Percentiles rank a stretch among this genome's conserved stretches.
Conservation (phyloP, 2,888 invertebrate genomes). For the Lordiphosa fenestrarum region DNA sequence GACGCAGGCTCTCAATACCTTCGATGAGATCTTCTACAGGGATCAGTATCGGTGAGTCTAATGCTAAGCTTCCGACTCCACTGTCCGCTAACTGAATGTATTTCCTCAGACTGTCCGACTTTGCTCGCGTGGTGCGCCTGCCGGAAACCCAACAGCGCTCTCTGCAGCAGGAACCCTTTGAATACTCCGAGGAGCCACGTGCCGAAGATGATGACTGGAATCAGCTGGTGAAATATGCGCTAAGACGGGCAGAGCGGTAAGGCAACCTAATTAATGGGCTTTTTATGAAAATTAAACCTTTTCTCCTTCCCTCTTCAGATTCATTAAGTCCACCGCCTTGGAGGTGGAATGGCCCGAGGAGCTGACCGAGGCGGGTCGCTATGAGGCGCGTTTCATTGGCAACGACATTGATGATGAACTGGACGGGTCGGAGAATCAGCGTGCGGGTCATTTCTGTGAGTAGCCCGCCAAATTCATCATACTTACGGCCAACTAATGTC, state of each 20-base stretch:
- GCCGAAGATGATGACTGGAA: conserved; percentile 91
- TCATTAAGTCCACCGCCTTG: conserved; percentile 88
- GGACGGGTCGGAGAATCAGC: conserved; percentile 90
- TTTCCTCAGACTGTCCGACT: conserved; percentile 83
- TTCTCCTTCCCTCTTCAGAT: conserved; percentile 80
- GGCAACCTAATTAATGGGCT: conserved; percentile 49
- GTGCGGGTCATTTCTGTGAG: conserved; percentile 88
- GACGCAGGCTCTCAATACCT: conserved; percentile 87
- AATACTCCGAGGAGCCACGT: conserved; percentile 86
- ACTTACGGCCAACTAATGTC: neutral
- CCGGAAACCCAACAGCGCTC: conserved; percentile 86
- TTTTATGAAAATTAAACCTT: conserved; percentile 40
- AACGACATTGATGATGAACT: conserved; percentile 92
- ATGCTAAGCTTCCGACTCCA: neutral
- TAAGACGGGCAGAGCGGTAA: conserved; percentile 87
- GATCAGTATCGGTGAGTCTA: conserved; percentile 81
- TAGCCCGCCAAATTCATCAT: conserved; percentile 50
- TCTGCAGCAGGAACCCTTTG: conserved; percentile 86
- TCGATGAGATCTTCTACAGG: conserved; percentile 89
- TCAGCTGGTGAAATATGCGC: conserved; percentile 87
- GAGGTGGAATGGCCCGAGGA: conserved; percentile 88
- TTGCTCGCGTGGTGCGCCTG: conserved; percentile 86
- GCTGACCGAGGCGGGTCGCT: conserved; percentile 87
- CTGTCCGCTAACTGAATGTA: neutral
- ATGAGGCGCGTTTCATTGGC: conserved; percentile 90